Percentiles rank a stretch among this genome's conserved stretches.
phyloP scores from a whole-genome alignment of 35 echinoderm and acorn worm species.

The Anneissia japonica region DNA sequence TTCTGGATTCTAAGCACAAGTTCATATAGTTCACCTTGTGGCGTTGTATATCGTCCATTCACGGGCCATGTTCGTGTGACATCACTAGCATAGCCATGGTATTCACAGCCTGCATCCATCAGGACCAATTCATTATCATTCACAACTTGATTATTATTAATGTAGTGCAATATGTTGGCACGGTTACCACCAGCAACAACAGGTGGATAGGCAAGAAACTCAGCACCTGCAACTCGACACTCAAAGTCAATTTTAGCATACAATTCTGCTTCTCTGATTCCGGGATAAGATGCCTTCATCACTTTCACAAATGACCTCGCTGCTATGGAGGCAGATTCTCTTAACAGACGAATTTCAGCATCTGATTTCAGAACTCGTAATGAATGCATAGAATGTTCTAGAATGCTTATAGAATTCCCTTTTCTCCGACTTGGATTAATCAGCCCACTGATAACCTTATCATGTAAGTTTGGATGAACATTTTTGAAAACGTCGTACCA shows the following conservation, averaged over 20 bases:
- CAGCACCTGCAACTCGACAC: constrained; percentile 60
- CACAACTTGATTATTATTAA: constrained; percentile 85
- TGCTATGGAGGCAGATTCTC: constrained; percentile 61
- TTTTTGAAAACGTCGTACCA: constrained; percentile 90
- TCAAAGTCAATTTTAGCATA: constrained; percentile 87
- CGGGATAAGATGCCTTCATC: constrained; percentile 76
- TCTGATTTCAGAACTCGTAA: constrained; percentile 81
- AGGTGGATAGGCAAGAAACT: constrained; percentile 90
- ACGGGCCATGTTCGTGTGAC: constrained; percentile 96
- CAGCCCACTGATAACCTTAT: constrained; percentile 55
- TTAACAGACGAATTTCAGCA: constrained; percentile 57
- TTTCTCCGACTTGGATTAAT: constrained; percentile 54
- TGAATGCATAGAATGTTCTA: constrained; percentile 68
- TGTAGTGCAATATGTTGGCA: constrained; percentile 93
- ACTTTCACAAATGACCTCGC: constrained; percentile 71
- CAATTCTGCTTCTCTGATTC: constrained; percentile 70
- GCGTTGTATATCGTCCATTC: constrained; percentile 52
- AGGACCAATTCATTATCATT: constrained; percentile 69
- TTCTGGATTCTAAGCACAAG: constrained; percentile 74
- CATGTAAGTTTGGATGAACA: constrained; percentile 48
- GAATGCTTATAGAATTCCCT: constrained; percentile 77
- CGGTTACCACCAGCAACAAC: constrained; percentile 95
- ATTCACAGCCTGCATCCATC: constrained; percentile 99
- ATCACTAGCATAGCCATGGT: constrained; percentile 96
- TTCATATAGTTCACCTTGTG: constrained; percentile 72